Evolutionary conservation across 2,113 vertebrate genomes (phyloP).

Genomic region (Psittacula cyanocephala): DNA sequence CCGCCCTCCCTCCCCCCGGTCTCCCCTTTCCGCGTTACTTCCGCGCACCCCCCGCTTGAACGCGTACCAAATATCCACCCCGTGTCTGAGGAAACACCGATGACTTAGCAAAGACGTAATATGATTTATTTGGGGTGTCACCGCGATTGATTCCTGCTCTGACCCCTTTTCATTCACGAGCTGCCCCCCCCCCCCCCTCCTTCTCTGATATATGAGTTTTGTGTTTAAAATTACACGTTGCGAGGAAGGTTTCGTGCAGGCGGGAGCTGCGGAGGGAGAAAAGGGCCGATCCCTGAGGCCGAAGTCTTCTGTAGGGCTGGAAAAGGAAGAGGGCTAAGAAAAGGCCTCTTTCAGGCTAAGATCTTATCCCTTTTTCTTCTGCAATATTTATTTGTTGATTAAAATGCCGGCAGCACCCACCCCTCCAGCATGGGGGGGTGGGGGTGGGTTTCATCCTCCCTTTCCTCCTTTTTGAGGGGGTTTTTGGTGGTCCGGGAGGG

Average conservation of each 20-base stretch:
- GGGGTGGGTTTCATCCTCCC: not conserved
- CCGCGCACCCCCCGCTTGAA: not conserved
- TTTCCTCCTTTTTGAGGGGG: not conserved
- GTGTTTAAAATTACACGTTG: not conserved
- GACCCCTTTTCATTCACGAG: conserved; percentile 48
- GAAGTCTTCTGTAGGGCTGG: not conserved
- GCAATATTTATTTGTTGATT: not conserved
- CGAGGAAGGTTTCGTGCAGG: not conserved
- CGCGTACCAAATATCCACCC: conserved; percentile 20
- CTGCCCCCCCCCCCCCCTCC: not conserved
- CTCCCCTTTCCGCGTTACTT: not conserved
- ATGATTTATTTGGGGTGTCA: conserved; percentile 62
- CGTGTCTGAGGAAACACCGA: conserved; percentile 6
- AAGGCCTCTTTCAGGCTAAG: not conserved
- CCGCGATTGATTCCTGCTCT: conserved; percentile 37
- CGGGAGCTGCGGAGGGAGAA: not conserved
- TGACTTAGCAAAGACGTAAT: conserved; percentile 47
- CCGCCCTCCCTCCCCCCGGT: not conserved
- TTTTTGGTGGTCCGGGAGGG: not conserved
- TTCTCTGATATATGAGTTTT: conserved; percentile 28
- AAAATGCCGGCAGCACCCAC: not conserved
- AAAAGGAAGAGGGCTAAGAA: no score
- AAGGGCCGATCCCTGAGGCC: not conserved
- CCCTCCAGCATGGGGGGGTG: not conserved
- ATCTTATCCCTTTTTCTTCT: not conserved